These are phyloP conservation scores for Toxonevra muliebris DNA, from an alignment of 2,888 invertebrate species.

Conservation along the genomic window DNA sequence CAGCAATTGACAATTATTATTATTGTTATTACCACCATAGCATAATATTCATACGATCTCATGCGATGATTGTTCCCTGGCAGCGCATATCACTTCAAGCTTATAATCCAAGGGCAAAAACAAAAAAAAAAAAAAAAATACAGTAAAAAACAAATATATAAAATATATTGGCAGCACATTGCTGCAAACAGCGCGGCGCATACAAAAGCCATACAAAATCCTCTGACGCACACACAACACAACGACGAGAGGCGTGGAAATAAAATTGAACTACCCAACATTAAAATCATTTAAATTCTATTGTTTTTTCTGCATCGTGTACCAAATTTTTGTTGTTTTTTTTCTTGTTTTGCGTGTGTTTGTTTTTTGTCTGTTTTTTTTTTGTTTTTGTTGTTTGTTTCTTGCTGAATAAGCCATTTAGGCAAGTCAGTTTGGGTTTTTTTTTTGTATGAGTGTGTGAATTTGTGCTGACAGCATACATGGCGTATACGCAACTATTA, in stretches of 20 bases:
- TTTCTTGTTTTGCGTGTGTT: constrained; percentile 42
- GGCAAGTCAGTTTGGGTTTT: background rate
- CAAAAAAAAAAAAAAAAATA: background rate
- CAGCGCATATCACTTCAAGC: constrained; percentile 24
- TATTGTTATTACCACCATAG: constrained; percentile 36
- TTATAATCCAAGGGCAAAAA: background rate
- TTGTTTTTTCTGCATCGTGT: constrained; percentile 41
- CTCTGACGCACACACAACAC: background rate
- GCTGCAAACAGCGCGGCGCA: background rate
- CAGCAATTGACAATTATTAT: constrained; percentile 37
- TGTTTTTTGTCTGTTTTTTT: constrained; percentile 31
- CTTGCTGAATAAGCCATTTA: constrained; percentile 30
- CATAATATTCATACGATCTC: constrained; percentile 31
- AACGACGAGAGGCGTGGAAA: constrained; percentile 35
- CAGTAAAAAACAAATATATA: background rate
- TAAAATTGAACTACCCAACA: constrained; percentile 55
- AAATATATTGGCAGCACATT: background rate
- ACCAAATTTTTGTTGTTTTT: too few species aligned
- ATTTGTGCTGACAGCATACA: background rate
- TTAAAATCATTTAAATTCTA: constrained; percentile 61
- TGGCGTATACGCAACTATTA: constrained; percentile 31
- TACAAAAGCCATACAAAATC: background rate
- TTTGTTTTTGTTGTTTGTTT: constrained; percentile 38
- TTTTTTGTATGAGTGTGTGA: too few species aligned
- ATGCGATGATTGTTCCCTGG: constrained; percentile 24